Evolutionary conservation across 2,113 vertebrate species (phyloP), one percentile per base, ranked within the genome.

Genomic region (Leucopsar rothschildi): DNA sequence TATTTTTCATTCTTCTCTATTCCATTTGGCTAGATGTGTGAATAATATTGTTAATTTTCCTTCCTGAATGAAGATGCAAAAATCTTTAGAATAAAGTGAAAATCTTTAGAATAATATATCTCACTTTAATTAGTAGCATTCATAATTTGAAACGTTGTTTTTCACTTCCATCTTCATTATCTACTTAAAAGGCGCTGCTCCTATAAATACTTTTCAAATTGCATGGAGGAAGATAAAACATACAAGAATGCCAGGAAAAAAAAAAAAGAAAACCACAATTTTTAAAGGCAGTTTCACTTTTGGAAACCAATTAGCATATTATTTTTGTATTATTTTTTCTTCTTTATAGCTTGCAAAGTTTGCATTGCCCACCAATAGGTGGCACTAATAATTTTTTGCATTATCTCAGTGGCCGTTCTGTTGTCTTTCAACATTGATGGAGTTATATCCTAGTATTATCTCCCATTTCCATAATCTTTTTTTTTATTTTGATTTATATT

Each of bases 351-450:
- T 64, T 84, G 17, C 23, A 77, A n/a, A 59, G 29, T 85, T 91
- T 94, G 6, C 68, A 56, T 27, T 65, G 73, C 29, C 61, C 63
- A 28, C 83, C 95, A 96, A 96, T 93, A 96, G 96, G 91, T 97
- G 96, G 94, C 95, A 93, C 77, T 94, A 93, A 95, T 65, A 89
- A 95, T 96, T 94, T 81, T 94, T 94, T 87, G 39, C 80, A 87
- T 95, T 83, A 63, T 14, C n/a, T 47, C 17, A 14, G 37, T 33
- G 39, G 21, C 59, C 57, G 7, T 57, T 81, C 56, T 75, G 25
- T 6, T 84, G 33, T 88, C 42, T 75, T 93, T 91, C 59, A 86
- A 55, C 9, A 29, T 4, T 24, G 11, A 50, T 53, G 21, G 37
- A 92, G 6, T 40, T 89, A 39, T 24, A 78, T 17, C 14, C 5